Percentiles rank a stretch among this genome's conserved stretches.
Conservation (phyloP, 2,888 invertebrate species). For the Hetaerina titia region DNA sequence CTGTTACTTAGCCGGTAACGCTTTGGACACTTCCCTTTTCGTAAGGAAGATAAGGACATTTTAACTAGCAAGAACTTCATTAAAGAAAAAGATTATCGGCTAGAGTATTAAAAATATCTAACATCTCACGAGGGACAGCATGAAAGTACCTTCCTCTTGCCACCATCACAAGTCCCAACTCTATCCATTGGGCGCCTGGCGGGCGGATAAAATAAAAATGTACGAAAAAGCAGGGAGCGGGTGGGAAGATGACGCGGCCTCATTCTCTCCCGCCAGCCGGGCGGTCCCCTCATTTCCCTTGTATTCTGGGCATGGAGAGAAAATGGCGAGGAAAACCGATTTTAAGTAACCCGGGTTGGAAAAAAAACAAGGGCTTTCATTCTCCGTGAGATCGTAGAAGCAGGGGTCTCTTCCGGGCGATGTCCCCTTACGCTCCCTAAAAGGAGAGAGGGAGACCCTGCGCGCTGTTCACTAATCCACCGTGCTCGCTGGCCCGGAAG, state of each 20-base stretch:
- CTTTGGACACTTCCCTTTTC: too few relatives aligned
- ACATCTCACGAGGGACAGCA: not conserved
- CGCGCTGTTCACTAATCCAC: not conserved
- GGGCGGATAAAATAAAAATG: not conserved
- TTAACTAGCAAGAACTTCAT: too few relatives aligned
- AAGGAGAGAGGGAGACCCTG: not conserved
- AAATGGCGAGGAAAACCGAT: constrained; percentile 14
- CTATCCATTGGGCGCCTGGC: not conserved
- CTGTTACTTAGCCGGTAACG: too few relatives aligned
- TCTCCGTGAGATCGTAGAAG: not conserved
- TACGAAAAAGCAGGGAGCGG: not conserved
- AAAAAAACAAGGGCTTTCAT: not conserved
- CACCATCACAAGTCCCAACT: too few relatives aligned
- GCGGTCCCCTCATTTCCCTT: not conserved
- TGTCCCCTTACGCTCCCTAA: not conserved
- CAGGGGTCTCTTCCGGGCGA: not conserved
- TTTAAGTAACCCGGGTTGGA: not conserved
- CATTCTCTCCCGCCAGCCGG: not conserved
- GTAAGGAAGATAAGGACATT: too few relatives aligned
- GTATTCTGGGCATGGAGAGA: not conserved
- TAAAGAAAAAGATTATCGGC: not conserved
- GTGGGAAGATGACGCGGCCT: not conserved
- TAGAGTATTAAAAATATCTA: not conserved
- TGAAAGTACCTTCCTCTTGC: not conserved
- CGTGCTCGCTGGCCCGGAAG: not conserved